Evolutionary conservation across 2,888 invertebrate genomes (phyloP), one percentile per base, ranked within the genome.

Genomic region (Agrochola lychnidis): DNA sequence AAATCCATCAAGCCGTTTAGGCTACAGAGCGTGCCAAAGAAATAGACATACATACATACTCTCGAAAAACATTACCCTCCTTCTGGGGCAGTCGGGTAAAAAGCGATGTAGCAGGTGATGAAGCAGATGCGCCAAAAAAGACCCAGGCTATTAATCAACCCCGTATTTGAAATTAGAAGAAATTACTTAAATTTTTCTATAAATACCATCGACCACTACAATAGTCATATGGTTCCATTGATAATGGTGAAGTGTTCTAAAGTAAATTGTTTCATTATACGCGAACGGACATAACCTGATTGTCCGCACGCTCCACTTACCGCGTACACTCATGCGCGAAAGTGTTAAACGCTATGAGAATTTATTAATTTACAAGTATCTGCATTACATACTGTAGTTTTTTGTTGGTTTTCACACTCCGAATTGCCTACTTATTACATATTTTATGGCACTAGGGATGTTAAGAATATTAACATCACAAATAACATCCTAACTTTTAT

Each of bases 271-370:
- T 91, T 90, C 91, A 92, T 91, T 91, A 91, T 87, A 84, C 77
- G 89, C 88, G 79, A 79, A 83, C 95, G 90, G 97, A 97, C 94
- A 95, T 97, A 93, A 96, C 97, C 96, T 96, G 97, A 92, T 97
- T 96, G 94, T 94, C 95, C 89, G 90, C 89, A 89, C 93, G 95
- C 94, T 94, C 95, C 94, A 96, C 92, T 95, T 95, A 92, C 82
- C 69, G 73, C 57, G 92, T 92, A 93, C 90, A 88, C 73, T 89
- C 87, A 79, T 51, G 84, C 80, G 79, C 89, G 87, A 81, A 89
- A 91, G 85, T 85, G 76, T 74, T 82, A 78, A 77, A 51, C 22
- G 14, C n/a, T 56, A 10, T 82, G 16, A 61, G 42, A 70, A 72
- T 70, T 57, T 48, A 67, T 61, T 73, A n/a, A 71, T 69, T 56